Evolutionary conservation across 2,113 vertebrate species (phyloP).

Genomic region (Typhlomys cinereus): DNA sequence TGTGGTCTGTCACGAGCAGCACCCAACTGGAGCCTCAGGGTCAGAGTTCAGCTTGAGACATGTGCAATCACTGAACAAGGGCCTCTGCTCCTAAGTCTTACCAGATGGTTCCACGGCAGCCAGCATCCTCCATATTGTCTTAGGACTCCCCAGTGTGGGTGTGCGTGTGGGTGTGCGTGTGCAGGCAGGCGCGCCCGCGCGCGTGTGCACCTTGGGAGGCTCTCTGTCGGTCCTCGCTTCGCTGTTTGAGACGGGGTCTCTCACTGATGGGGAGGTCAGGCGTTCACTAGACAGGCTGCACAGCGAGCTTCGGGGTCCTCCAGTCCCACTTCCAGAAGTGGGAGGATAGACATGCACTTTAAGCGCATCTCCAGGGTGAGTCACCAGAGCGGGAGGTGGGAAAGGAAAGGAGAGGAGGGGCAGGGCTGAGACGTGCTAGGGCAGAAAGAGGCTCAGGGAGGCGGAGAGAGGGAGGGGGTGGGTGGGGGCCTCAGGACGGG

Average conservation of each 20-base stretch:
- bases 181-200: rapidly evolving
- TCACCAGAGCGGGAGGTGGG: rapidly evolving
- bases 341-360: background rate
- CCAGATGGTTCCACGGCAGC: background rate
- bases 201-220: background rate
- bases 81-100: background rate
- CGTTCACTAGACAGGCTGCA: background rate
- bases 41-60: background rate
- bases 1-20: background rate
- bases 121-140: background rate
- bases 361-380: too few species aligned
- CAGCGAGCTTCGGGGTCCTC: background rate
- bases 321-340: too few species aligned
- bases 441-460: too few species aligned
- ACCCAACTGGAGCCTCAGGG: background rate
- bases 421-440: too few species aligned
- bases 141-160: background rate
- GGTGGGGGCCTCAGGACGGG: background rate
- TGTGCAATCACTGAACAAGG: background rate
- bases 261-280: background rate
- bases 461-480: rapidly evolving
- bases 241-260: background rate
- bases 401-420: background rate
- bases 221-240: background rate
- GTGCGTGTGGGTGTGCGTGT: too few species aligned